Conservation (phyloP, 2,888 invertebrate species). For the Epinotia ramella region DNA sequence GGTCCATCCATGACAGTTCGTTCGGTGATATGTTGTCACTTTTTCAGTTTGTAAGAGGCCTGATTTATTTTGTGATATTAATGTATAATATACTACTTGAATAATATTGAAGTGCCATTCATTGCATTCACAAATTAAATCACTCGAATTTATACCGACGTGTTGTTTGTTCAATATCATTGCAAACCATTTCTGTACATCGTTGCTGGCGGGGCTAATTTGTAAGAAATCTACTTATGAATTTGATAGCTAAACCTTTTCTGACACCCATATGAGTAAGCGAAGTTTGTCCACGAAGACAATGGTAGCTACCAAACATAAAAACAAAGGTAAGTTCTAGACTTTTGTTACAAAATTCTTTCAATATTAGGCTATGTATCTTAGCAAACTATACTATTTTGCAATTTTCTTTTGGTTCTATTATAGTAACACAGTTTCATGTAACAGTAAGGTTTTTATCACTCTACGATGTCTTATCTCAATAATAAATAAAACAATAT, state of each 20-base stretch:
- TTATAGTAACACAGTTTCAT: background rate
- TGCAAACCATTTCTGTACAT: background rate
- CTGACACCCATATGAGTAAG: constrained; percentile 38
- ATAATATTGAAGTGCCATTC: background rate
- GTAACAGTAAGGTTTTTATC: too few species aligned
- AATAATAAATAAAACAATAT: too few species aligned
- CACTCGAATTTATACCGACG: background rate
- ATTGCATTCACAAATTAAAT: background rate
- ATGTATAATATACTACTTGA: background rate
- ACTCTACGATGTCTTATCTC: too few species aligned
- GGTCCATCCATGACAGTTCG: background rate
- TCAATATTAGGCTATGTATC: background rate
- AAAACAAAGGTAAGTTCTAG: constrained; percentile 38
- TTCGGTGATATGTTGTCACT: constrained; percentile 16
- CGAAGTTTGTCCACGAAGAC: constrained; percentile 34
- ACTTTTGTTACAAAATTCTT: background rate
- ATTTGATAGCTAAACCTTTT: constrained; percentile 1
- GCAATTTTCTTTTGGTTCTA: background rate
- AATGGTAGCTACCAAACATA: constrained; percentile 40
- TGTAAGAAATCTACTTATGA: constrained; percentile 8
- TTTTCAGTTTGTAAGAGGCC: constrained; percentile 2
- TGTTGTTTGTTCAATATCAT: background rate
- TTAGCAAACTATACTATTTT: background rate
- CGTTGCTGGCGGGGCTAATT: background rate
- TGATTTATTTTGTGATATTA: constrained; percentile 4